These are phyloP conservation scores for Apamea epomidion DNA, from an alignment of 2,888 invertebrate species.

Conservation along the genomic window DNA sequence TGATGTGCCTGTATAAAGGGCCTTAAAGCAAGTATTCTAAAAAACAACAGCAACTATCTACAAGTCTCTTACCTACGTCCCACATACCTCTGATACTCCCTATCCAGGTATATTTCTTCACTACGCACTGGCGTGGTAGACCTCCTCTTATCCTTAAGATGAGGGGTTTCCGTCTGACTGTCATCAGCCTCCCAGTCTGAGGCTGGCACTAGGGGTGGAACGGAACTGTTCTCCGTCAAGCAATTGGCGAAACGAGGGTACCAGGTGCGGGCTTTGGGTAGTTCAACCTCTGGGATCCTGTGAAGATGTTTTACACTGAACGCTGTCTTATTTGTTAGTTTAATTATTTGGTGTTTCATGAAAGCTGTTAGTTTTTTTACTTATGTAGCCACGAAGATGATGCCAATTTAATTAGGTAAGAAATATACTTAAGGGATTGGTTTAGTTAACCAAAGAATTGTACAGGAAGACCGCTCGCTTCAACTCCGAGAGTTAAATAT, in stretches of 20 bases:
- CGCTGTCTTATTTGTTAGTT: slow-evolving; percentile 9
- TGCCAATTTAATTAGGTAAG: background rate
- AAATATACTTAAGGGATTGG: background rate
- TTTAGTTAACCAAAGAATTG: background rate
- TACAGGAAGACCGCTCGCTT: background rate
- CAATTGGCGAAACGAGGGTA: slow-evolving; percentile 76
- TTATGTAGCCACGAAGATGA: background rate
- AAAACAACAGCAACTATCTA: slow-evolving; percentile 3
- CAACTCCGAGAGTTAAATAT: background rate
- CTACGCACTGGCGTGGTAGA: slow-evolving; percentile 71
- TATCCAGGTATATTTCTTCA: slow-evolving; percentile 78
- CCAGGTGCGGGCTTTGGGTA: slow-evolving; percentile 77
- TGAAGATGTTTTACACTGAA: slow-evolving; percentile 5
- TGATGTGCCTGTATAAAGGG: too few species aligned
- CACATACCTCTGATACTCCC: slow-evolving; percentile 83
- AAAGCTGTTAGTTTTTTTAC: background rate
- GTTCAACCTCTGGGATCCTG: slow-evolving; percentile 76
- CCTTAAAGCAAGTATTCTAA: background rate
- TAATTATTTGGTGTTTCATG: too few species aligned
- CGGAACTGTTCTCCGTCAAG: slow-evolving; percentile 65
- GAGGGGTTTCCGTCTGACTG: slow-evolving; percentile 63
- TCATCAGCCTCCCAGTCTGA: slow-evolving; percentile 85
- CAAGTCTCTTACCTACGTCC: slow-evolving; percentile 34
- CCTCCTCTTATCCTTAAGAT: slow-evolving; percentile 45
- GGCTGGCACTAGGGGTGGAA: slow-evolving; percentile 65